These are phyloP conservation scores for Platalea minor DNA, from an alignment of 2,797 vertebrate genomes.

Conservation along the genomic window DNA sequence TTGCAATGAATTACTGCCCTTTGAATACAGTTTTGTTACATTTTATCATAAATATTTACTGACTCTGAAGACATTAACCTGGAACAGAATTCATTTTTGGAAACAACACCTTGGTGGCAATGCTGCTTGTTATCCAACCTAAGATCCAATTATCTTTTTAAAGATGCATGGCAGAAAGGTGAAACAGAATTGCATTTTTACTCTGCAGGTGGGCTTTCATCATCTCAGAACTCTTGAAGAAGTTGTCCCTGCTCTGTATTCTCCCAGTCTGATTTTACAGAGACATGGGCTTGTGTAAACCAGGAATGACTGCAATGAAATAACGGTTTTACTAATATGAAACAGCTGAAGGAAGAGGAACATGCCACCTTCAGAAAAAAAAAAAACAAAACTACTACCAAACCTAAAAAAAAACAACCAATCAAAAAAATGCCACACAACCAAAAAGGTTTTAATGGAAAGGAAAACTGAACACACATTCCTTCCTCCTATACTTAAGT, in stretches of 20 bases:
- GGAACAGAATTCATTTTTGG: neutral
- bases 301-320: neutral
- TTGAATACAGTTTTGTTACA: neutral
- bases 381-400: neutral
- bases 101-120: neutral
- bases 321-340: neutral
- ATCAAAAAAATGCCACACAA: neutral
- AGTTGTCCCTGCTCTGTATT: neutral
- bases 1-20: neutral
- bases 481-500: neutral
- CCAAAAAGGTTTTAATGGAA: neutral
- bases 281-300: neutral
- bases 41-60: neutral
- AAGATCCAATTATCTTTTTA: neutral
- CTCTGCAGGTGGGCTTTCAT: neutral
- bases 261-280: neutral
- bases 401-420: neutral
- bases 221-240: neutral
- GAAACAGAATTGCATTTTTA: neutral
- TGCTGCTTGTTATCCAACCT: neutral
- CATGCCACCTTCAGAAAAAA: neutral
- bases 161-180: neutral
- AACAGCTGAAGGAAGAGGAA: neutral
- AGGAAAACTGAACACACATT: neutral
- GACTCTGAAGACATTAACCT: neutral